Evolutionary conservation across 2,888 invertebrate genomes (phyloP).

Genomic region (Drosophila stalkeri): DNA sequence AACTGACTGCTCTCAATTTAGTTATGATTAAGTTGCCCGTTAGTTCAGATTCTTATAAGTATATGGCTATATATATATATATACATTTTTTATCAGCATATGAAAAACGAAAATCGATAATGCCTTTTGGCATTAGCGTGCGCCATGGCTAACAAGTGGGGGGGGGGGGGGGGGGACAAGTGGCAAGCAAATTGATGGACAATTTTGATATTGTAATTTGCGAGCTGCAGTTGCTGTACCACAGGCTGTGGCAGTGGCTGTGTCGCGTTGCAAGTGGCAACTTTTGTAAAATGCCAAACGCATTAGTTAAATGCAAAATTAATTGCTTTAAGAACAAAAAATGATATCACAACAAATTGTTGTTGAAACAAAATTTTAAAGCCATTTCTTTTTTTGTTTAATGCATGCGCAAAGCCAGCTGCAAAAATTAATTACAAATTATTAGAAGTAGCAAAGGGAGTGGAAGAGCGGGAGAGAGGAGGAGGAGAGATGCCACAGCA

Average conservation of each 20-base stretch:
- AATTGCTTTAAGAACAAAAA: constrained; percentile 51
- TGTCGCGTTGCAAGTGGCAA: constrained; percentile 36
- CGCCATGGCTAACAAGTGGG: constrained; percentile 1
- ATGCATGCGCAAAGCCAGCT: constrained; percentile 51
- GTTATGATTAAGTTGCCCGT: constrained; percentile 68
- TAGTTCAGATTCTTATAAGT: constrained; percentile 4
- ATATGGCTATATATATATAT: not conserved
- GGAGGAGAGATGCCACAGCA: constrained; percentile 24
- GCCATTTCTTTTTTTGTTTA: constrained; percentile 1
- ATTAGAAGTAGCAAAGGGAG: constrained; percentile 47
- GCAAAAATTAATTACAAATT: constrained; percentile 78
- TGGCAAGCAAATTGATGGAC: constrained; percentile 49
- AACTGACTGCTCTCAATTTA: constrained; percentile 13
- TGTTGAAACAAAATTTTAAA: constrained; percentile 42
- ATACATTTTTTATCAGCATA: constrained; percentile 3
- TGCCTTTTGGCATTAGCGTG: constrained; percentile 61
- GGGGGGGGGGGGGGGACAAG: not conserved
- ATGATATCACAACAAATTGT: constrained; percentile 25
- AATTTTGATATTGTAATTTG: constrained; percentile 71
- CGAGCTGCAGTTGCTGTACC: constrained; percentile 9
- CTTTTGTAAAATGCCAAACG: constrained; percentile 51
- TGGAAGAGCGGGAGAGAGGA: not conserved
- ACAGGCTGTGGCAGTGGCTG: constrained; percentile 20
- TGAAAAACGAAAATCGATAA: constrained; percentile 71
- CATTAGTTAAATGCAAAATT: constrained; percentile 76